Conservation (phyloP, 2,797 vertebrate species). For the Crax fasciolata region DNA sequence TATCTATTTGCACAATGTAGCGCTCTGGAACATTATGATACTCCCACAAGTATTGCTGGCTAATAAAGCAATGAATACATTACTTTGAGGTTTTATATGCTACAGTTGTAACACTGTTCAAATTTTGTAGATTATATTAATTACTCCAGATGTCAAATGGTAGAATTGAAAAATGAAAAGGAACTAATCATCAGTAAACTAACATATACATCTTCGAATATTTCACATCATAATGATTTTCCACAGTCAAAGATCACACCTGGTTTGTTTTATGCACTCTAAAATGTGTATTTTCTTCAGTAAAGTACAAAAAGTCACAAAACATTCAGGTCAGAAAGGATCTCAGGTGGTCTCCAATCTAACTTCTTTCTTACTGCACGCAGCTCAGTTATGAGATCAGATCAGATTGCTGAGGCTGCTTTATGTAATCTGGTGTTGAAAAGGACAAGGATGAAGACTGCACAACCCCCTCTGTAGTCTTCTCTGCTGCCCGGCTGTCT, state of each 20-base stretch:
- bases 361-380: neutral
- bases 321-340: neutral
- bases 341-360: neutral
- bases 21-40: neutral
- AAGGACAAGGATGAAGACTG: neutral
- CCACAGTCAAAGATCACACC: neutral
- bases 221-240: neutral
- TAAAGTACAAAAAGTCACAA: neutral
- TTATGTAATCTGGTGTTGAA: neutral
- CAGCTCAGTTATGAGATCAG: neutral
- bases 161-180: conserved; percentile 18
- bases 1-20: neutral
- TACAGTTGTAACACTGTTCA: neutral
- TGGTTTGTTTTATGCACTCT: neutral
- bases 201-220: neutral
- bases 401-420: neutral
- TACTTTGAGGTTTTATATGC: conserved; percentile 14
- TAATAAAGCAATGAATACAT: conserved; percentile 3
- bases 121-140: neutral
- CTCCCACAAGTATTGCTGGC: neutral
- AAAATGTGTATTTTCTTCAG: neutral
- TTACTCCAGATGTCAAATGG: neutral
- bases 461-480: neutral
- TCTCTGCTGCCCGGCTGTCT: neutral
- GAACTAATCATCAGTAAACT: neutral